Evolutionary conservation across 2,113 vertebrate genomes (phyloP), one percentile per base, ranked within the genome.

Genomic region (Halichoerus grypus): DNA sequence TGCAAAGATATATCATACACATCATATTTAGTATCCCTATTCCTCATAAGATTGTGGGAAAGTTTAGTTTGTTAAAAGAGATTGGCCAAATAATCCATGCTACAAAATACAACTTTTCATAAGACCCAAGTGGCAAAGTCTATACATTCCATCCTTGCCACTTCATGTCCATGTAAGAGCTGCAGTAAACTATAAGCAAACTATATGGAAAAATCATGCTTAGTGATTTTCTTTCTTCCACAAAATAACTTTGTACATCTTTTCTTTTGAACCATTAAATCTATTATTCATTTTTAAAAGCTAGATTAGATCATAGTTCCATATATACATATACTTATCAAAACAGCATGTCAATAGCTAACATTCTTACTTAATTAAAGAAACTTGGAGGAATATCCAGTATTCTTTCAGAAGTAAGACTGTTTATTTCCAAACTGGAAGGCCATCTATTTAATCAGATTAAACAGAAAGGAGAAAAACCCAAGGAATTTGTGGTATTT

Each of bases 251-350:
- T 55, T 67, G 14, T 3, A 81, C 1, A 51, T 21, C 79, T 80
- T 69, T 90, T 46, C 26, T 94, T 88, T 77, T 81, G 89, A 94
- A n/a, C 1, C 6, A 4, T 33, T 69, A 61, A 82, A 57, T 74
- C 22, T 28, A 85, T 24, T 74, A 93, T 31, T 88, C 24, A 86
- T 87, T 84, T 95, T 79, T 65, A 94, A 72, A 95, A 53, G 4
- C 11, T 84, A 84, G 14, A 69, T 93, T 95, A 91, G 31, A 79
- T 39, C 19, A 61, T 3, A 10, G 22, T 16, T 39, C 13, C 63
- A 72, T 26, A 72, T 71, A 55, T 4, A 63, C 4, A 86, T 1
- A 51, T 7, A 61, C 13, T 71, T 95, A 91, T 51, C 24, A 77
- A 96, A 92, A 96, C 1, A 57, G n/a, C 9, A 79, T 36, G 22